phyloP scores from a whole-genome alignment of 2,113 vertebrate species.

The Elephantulus edwardii region DNA sequence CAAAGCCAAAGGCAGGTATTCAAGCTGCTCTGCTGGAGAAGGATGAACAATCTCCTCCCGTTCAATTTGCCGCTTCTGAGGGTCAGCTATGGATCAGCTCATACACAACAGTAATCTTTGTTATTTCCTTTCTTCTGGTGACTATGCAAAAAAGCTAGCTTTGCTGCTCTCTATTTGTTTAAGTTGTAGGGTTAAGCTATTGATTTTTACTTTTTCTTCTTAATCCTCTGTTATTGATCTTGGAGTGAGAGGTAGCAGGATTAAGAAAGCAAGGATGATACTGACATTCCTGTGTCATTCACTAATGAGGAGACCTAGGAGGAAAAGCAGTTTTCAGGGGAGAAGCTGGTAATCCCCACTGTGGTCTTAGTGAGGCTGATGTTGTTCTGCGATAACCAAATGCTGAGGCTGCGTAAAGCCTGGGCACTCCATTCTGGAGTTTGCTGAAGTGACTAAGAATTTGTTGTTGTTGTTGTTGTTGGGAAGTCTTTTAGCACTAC shows the following conservation, averaged over 20 bases:
- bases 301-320: background rate
- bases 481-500: background rate
- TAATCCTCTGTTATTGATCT: background rate
- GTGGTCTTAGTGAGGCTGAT: background rate
- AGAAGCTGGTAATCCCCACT: background rate
- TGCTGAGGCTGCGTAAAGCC: background rate
- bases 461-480: background rate
- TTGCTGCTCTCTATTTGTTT: no score
- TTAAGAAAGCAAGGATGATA: background rate
- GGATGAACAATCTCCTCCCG: no score
- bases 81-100: no score
- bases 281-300: background rate
- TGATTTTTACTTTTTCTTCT: no score
- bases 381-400: slow-evolving; percentile 6
- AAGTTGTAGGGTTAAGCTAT: no score
- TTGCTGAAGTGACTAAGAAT: background rate
- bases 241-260: background rate
- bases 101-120: no score
- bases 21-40: no score
- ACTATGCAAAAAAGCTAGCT: no score
- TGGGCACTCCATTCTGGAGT: background rate
- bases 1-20: no score
- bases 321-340: background rate
- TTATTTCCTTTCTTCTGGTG: no score
- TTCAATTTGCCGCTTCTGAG: no score